Conservation (phyloP, 2,797 vertebrate genomes). For the Microchirus variegatus region DNA sequence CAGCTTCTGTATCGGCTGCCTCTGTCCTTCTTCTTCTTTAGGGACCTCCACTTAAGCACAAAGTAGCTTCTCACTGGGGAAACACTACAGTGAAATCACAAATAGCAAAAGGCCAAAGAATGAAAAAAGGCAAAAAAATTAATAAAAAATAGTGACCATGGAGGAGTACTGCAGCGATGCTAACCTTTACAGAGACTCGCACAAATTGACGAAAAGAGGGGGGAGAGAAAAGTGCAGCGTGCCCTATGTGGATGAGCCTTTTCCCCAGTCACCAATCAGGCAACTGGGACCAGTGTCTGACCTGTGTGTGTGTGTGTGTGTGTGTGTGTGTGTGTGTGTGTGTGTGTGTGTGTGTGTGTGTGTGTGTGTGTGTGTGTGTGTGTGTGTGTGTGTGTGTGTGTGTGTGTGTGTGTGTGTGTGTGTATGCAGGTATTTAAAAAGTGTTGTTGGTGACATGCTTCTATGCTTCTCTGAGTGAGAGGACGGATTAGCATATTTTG, state of each 20-base stretch:
- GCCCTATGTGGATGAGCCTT: constrained; percentile 68
- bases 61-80: constrained; percentile 29
- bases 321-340: neutral
- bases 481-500: no score
- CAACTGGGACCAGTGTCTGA: constrained; percentile 21
- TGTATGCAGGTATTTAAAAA: no score
- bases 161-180: constrained; percentile 48
- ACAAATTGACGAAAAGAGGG: constrained; percentile 66
- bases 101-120: constrained; percentile 49
- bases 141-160: neutral
- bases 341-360: neutral
- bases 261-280: constrained; percentile 59
- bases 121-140: constrained; percentile 22
- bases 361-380: neutral
- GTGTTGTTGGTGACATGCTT: no score
- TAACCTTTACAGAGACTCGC: constrained; percentile 69
- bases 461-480: no score
- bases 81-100: constrained; percentile 28
- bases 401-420: no score
- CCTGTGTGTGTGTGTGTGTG: neutral
- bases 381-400: neutral
- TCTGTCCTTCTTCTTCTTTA: neutral
- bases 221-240: constrained; percentile 61
- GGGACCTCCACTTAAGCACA: constrained; percentile 15
- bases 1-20: no score